Evolutionary conservation across 2,113 vertebrate genomes (phyloP).

Genomic region (Etheostoma cragini): DNA sequence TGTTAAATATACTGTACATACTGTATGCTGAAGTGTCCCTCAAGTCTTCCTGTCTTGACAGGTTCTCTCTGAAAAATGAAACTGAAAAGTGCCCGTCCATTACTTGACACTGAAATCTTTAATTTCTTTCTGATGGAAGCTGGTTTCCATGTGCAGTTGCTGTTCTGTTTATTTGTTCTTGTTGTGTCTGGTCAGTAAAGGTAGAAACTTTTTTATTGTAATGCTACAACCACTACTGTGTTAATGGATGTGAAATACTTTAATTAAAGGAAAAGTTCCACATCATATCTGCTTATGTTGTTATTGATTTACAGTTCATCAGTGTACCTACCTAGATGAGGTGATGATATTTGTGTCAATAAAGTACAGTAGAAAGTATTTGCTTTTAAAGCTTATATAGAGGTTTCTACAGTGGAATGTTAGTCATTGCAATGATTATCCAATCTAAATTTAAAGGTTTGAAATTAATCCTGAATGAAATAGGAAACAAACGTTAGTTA

Average conservation of each 20-base stretch:
- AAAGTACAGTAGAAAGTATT: background rate
- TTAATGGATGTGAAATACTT: slow-evolving; percentile 58
- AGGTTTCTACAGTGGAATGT: too few relatives aligned
- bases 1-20: slow-evolving; percentile 28
- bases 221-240: slow-evolving; percentile 40
- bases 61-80: slow-evolving; percentile 53
- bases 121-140: slow-evolving; percentile 20
- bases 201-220: slow-evolving; percentile 48
- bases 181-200: slow-evolving; percentile 23
- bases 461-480: too few relatives aligned
- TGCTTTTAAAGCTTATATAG: too few relatives aligned
- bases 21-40: slow-evolving; percentile 32
- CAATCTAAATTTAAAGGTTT: too few relatives aligned
- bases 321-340: background rate
- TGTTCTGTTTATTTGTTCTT: slow-evolving; percentile 29
- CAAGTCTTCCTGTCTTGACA: slow-evolving; percentile 74
- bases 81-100: slow-evolving; percentile 72
- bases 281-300: background rate
- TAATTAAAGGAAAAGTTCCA: slow-evolving; percentile 64
- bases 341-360: background rate
- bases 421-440: too few relatives aligned
- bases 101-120: slow-evolving; percentile 73
- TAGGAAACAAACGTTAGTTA: too few relatives aligned
- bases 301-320: slow-evolving; percentile 25
- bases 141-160: slow-evolving; percentile 49